A percentile compares a stretch with the other conserved stretches of the same genome.
Conservation (phyloP, 35 echinoderm and acorn worm species). For the Hemicentrotus pulcherrimus region DNA sequence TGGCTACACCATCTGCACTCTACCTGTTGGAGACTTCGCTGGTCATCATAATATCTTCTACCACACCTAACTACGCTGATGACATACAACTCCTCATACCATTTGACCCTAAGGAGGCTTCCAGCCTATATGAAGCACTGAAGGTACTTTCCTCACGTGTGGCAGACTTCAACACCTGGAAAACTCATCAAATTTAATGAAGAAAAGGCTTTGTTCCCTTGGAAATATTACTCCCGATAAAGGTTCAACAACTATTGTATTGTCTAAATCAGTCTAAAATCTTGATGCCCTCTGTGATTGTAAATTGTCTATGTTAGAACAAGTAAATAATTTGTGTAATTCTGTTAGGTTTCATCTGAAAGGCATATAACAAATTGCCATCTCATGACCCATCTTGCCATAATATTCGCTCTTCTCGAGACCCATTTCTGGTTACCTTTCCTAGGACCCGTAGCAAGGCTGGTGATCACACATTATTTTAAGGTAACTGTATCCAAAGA, state of each 20-base stretch:
- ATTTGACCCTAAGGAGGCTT: conserved; percentile 55
- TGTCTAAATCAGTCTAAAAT: conserved; percentile 58
- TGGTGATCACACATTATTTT: no score
- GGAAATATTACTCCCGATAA: background rate
- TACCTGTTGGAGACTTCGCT: background rate
- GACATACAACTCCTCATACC: conserved; percentile 57
- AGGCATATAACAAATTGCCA: no score
- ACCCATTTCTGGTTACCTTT: no score
- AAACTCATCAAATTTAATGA: conserved; percentile 48
- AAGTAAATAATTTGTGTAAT: no score
- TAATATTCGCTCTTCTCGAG: no score
- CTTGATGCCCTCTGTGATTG: no score
- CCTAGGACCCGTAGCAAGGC: no score
- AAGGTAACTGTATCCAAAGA: no score
- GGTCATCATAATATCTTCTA: conserved; percentile 38
- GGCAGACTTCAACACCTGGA: conserved; percentile 48
- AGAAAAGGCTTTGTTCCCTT: background rate
- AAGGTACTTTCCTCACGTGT: conserved; percentile 26
- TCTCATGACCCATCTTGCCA: no score
- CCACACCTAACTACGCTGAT: conserved; percentile 61
- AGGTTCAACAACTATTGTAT: background rate
- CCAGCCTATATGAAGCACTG: conserved; percentile 35
- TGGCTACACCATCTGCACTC: conserved; percentile 59
- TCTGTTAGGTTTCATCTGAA: no score
- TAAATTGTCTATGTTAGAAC: no score